phyloP scores from a whole-genome alignment of 1,140 invertebrate species.

The Macrocentrus cingulum region DNA sequence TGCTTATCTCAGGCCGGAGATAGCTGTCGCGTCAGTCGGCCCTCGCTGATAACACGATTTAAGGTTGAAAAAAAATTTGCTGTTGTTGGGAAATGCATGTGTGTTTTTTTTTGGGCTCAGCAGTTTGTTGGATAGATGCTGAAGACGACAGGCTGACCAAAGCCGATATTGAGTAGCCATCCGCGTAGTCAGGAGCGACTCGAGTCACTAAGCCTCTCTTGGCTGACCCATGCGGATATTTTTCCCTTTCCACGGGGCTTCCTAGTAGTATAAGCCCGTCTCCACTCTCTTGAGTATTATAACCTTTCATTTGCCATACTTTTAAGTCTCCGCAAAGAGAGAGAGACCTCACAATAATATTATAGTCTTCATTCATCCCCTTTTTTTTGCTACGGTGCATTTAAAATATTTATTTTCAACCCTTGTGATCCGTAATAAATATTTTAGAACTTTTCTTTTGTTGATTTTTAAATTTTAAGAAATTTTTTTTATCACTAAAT shows the following conservation, averaged over 20 bases:
- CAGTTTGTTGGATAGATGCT: conserved; percentile 52
- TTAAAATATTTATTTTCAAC: too few species aligned
- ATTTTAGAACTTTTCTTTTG: too few species aligned
- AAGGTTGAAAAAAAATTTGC: too few species aligned
- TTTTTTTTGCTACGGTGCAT: too few species aligned
- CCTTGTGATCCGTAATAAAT: too few species aligned
- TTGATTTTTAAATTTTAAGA: too few species aligned
- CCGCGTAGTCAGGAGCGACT: conserved; percentile 39
- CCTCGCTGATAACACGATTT: too few species aligned
- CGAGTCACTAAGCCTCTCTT: conserved; percentile 53
- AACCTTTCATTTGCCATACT: too few species aligned
- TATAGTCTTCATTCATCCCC: too few species aligned
- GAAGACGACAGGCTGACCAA: conserved; percentile 54
- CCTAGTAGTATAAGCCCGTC: conserved; percentile 23
- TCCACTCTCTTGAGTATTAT: conserved; percentile 38
- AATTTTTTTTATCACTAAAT: too few species aligned
- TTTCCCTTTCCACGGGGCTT: conserved; percentile 37
- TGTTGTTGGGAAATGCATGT: too few species aligned
- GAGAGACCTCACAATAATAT: too few species aligned
- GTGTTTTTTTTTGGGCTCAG: conserved; percentile 26
- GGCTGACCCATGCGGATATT: conserved; percentile 60
- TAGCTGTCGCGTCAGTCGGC: conserved; percentile 26
- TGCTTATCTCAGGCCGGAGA: conserved; percentile 30
- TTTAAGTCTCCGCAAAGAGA: conserved; percentile 26
- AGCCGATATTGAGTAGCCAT: conserved; percentile 52